A percentile compares a stretch with the other conserved stretches of the same genome.
Evolutionary conservation across 2,888 invertebrate genomes (phyloP).

Genomic region (Parochlus steinenii): DNA sequence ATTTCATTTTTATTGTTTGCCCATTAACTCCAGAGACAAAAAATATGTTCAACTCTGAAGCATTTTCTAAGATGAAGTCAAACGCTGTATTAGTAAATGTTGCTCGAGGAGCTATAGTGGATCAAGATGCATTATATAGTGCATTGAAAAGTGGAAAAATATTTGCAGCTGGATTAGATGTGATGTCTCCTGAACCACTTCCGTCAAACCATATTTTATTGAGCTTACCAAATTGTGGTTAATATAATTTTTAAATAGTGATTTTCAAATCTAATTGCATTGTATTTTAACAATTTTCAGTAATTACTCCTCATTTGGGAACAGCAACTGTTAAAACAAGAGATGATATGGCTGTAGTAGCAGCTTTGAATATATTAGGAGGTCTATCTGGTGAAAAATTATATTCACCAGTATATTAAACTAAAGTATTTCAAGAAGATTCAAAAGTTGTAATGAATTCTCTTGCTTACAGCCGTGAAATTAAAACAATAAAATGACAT

Average conservation of each 20-base stretch:
- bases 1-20: slow-evolving; percentile 54
- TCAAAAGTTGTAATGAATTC: too few species aligned
- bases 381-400: slow-evolving; percentile 40
- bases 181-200: slow-evolving; percentile 69
- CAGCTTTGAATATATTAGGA: slow-evolving; percentile 59
- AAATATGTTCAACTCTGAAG: slow-evolving; percentile 47
- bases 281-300: slow-evolving; percentile 28
- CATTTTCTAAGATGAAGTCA: slow-evolving; percentile 59
- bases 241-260: slow-evolving; percentile 21
- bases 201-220: slow-evolving; percentile 54
- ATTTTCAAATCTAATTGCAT: slow-evolving; percentile 8
- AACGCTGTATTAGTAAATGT: slow-evolving; percentile 61
- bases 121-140: slow-evolving; percentile 54
- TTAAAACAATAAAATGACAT: too few species aligned
- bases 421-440: too few species aligned
- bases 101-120: slow-evolving; percentile 48
- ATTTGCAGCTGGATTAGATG: slow-evolving; percentile 67
- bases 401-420: too few species aligned
- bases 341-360: slow-evolving; percentile 55
- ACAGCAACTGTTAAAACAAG: slow-evolving; percentile 65
- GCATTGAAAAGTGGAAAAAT: slow-evolving; percentile 53
- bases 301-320: slow-evolving; percentile 73
- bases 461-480: too few species aligned
- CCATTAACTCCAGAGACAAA: slow-evolving; percentile 51
- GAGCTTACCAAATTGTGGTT: slow-evolving; percentile 49